Base-by-base conservation (phyloP, 2,888 invertebrate species). In the Dyspetes luteomarginatus region DNA sequence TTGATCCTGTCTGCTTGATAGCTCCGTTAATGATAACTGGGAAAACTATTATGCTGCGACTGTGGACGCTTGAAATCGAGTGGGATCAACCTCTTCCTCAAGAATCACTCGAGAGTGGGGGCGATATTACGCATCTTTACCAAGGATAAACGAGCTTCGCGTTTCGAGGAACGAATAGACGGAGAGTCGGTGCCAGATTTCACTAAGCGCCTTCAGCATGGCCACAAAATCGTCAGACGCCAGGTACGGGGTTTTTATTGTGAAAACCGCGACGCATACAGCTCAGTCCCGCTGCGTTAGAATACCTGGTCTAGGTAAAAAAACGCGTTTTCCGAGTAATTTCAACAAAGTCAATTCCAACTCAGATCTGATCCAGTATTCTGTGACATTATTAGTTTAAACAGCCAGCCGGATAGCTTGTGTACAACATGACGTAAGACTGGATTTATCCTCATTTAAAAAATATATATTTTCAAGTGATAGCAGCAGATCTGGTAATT, bases 1-100 rank as follows among this genome's bases (percentile, higher is more conserved):
- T 65, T 41, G 77, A 82, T 62, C 82, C 71, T 0, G 7, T 80
- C 0, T 67, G 79, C 2, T 52, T 82, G 0, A 28, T 79, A 0
- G 48, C 65, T 4, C 79, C 82, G 5, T 3, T 80, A 3, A 41
- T 77, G 1, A 74, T 82, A 1, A 45, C 3, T 0, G 75, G 73
- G 7, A 74, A 82, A 30, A 72, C 73, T 5, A 62, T 71, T 3
- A 68, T 72, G 68, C 72, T 67, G 12, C 30, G 9, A 12, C 55
- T 80, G 3, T 81, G 73, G 73, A n/a, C 0, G 1, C 41, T 15
- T 0, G 65, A 78, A 0, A 19, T 73, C 5, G 58, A 65, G 0
- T 80, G 71, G 58, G 79, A 75, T 9, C 58, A 75, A 28, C 1
- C 1, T 2, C 52, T 76, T 7, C 60, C 67, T 1, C 22, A 45